Conservation (phyloP, 2,888 invertebrate species). For the Gnatocerus cornutus region DNA sequence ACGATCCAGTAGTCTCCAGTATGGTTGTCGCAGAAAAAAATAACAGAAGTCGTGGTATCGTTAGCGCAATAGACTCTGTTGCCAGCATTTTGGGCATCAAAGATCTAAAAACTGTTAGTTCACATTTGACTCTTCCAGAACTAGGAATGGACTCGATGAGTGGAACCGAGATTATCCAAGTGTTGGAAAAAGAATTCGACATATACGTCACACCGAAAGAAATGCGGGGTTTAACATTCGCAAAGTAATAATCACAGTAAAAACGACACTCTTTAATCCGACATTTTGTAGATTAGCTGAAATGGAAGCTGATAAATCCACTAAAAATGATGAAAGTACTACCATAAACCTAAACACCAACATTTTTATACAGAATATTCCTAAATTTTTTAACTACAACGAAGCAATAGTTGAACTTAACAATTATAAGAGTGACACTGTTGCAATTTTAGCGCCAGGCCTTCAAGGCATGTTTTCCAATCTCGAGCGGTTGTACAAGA, state of each 20-base stretch:
- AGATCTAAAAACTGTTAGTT: conserved; percentile 81
- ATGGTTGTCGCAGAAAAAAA: conserved; percentile 92
- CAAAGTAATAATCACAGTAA: neutral
- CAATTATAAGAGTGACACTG: no score
- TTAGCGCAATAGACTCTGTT: conserved; percentile 83
- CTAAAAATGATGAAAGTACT: no score
- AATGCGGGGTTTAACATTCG: conserved; percentile 86
- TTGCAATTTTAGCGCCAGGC: no score
- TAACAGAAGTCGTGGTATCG: conserved; percentile 72
- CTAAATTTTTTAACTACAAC: no score
- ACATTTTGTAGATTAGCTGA: conserved; percentile 17
- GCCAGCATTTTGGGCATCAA: conserved; percentile 65
- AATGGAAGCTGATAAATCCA: conserved; percentile 5
- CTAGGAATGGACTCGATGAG: conserved; percentile 98
- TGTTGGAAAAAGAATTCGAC: conserved; percentile 91
- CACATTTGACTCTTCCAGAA: conserved; percentile 82
- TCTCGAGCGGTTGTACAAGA: no score
- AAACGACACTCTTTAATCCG: no score
- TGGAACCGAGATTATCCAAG: conserved; percentile 97
- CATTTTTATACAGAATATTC: conserved; percentile 2
- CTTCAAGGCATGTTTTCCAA: neutral
- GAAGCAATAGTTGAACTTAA: no score
- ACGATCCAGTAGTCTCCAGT: conserved; percentile 80
- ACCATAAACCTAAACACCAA: neutral
- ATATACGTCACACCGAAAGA: conserved; percentile 90